Evolutionary conservation across 1,140 invertebrate species (phyloP).

Genomic region (Solenopsis fugax): DNA sequence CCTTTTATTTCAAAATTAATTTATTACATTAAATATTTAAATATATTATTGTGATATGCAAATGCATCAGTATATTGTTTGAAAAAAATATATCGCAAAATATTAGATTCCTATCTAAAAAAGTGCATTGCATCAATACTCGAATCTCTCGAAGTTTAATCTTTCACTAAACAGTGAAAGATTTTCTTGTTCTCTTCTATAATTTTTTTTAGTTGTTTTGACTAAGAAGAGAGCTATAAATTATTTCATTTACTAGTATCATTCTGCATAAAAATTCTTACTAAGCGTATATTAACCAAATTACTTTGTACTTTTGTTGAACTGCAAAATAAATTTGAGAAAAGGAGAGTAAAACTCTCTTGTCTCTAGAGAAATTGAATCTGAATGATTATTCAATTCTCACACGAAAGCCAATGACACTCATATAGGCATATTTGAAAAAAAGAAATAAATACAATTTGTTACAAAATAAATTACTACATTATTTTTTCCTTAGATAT

Average conservation of each 20-base stretch:
- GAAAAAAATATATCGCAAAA: neutral
- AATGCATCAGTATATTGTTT: neutral
- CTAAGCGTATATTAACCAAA: neutral
- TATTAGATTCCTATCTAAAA: neutral
- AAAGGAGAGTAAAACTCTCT: neutral
- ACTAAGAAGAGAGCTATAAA: neutral
- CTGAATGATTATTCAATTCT: neutral
- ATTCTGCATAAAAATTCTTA: neutral
- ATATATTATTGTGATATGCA: neutral
- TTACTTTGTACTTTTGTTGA: neutral
- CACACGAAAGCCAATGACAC: neutral
- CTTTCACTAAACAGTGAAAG: neutral
- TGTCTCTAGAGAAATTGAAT: neutral
- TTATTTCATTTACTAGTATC: neutral
- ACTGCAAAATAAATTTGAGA: neutral
- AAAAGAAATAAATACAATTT: constrained; percentile 17
- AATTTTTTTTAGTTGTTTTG: neutral
- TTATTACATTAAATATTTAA: neutral
- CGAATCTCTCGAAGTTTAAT: too few species aligned
- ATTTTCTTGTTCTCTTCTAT: neutral
- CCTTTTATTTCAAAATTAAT: neutral
- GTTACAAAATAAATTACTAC: neutral
- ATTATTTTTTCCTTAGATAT: neutral
- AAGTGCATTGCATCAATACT: too few species aligned
- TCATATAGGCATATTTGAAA: neutral